A percentile compares a stretch with the other conserved stretches of the same genome.
Evolutionary conservation across 1,140 invertebrate species (phyloP).

Genomic region (Rhizoglyphus robini): DNA sequence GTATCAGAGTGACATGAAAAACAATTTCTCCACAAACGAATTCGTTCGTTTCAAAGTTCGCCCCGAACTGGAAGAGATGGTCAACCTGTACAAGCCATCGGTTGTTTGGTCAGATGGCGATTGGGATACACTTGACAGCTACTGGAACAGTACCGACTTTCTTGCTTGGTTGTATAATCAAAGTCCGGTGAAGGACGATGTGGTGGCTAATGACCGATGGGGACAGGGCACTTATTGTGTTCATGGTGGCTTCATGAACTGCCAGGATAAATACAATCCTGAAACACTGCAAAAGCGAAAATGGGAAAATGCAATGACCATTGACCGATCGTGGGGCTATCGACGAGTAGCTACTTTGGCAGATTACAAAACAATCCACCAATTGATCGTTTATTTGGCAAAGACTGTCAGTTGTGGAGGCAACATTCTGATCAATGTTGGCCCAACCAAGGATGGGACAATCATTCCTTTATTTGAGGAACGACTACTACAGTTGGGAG

Average conservation of each 20-base stretch:
- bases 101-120: constrained; percentile 69
- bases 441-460: constrained; percentile 73
- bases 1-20: constrained; percentile 28
- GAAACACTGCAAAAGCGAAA: constrained; percentile 46
- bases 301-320: constrained; percentile 78
- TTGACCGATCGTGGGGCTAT: constrained; percentile 85
- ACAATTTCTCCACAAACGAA: constrained; percentile 26
- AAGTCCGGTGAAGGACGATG: constrained; percentile 43
- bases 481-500: constrained; percentile 48
- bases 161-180: constrained; percentile 83
- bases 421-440: constrained; percentile 76
- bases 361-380: constrained; percentile 57
- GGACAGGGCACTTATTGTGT: constrained; percentile 37
- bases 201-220: constrained; percentile 45
- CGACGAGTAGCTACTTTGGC: constrained; percentile 52
- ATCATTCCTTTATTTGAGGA: constrained; percentile 82
- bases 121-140: constrained; percentile 61
- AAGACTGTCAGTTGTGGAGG: constrained; percentile 39
- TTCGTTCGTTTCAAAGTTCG: constrained; percentile 29
- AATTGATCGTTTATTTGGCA: constrained; percentile 56
- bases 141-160: constrained; percentile 49
- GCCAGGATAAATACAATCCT: constrained; percentile 40
- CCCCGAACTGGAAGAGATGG: constrained; percentile 41
- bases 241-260: constrained; percentile 44
- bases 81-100: constrained; percentile 65